A percentile compares a stretch with the other conserved stretches of the same genome.
phyloP scores from a whole-genome alignment of 2,113 vertebrate species.

The Aptenodytes patagonicus region DNA sequence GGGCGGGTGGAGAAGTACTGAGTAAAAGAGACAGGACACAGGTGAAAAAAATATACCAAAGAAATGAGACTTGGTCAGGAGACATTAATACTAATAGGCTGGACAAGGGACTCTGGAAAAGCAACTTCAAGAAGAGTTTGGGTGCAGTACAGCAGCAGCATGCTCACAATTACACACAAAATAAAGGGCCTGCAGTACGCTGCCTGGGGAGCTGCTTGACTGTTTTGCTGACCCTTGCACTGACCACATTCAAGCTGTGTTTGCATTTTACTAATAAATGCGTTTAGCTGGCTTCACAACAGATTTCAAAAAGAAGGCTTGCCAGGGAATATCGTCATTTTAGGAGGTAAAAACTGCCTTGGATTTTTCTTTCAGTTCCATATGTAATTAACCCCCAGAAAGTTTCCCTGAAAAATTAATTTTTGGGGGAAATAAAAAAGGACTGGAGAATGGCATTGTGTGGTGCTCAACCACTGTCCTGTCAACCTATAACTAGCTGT shows the following conservation, averaged over 20 bases:
- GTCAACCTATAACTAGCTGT: background rate
- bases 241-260: background rate
- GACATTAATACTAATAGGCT: background rate
- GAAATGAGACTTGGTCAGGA: background rate
- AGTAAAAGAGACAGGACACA: background rate
- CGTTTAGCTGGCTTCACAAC: background rate
- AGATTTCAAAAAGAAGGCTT: background rate
- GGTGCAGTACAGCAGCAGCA: background rate
- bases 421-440: rapidly evolving
- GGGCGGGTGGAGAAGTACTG: background rate
- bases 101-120: background rate
- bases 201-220: background rate
- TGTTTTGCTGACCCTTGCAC: background rate
- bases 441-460: background rate
- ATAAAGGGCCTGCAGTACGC: background rate
- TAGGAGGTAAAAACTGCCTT: background rate
- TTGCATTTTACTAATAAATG: background rate
- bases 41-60: background rate
- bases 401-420: background rate
- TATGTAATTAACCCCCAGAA: background rate
- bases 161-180: background rate
- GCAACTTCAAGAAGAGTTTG: background rate
- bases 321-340: background rate
- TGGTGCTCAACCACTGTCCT: background rate
- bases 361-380: background rate